Conservation (phyloP, 2,113 vertebrate genomes). For the Colossoma macropomum region DNA sequence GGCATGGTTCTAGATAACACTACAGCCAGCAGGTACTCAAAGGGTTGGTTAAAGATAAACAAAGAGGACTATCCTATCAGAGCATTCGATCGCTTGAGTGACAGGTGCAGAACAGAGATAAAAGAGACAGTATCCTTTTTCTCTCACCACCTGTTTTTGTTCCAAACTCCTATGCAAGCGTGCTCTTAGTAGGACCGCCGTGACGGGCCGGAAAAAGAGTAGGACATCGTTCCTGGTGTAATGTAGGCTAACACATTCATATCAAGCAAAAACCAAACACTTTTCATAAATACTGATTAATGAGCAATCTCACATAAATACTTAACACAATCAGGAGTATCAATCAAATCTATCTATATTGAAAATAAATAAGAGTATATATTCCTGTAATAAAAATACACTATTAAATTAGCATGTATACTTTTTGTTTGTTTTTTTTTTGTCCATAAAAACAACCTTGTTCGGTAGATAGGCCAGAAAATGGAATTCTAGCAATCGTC, state of each 20-base stretch:
- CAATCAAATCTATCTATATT: constrained; percentile 63
- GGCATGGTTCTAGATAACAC: neutral
- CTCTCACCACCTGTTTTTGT: constrained; percentile 63
- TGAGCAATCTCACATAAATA: constrained; percentile 63
- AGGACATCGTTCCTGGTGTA: constrained; percentile 37
- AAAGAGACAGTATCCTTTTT: constrained; percentile 89
- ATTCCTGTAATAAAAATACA: constrained; percentile 80
- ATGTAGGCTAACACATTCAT: constrained; percentile 44
- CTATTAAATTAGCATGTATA: constrained; percentile 75
- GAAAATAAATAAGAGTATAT: constrained; percentile 73
- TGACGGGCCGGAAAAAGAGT: neutral
- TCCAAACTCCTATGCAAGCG: constrained; percentile 57
- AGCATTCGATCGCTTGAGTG: constrained; percentile 63
- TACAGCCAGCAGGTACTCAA: constrained; percentile 82
- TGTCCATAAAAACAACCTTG: constrained; percentile 70
- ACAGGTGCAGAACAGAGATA: constrained; percentile 72
- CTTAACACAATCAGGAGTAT: constrained; percentile 62
- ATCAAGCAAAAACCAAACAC: constrained; percentile 58
- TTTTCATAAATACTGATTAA: constrained; percentile 59
- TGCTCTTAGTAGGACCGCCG: neutral
- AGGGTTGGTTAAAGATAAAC: constrained; percentile 82
- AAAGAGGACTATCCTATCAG: constrained; percentile 64
- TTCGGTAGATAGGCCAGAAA: constrained; percentile 70
- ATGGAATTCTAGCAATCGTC: constrained; percentile 57
- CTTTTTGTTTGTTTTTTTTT: constrained; percentile 56